phyloP scores from a whole-genome alignment of 2,888 invertebrate species.

The Troides helena region DNA sequence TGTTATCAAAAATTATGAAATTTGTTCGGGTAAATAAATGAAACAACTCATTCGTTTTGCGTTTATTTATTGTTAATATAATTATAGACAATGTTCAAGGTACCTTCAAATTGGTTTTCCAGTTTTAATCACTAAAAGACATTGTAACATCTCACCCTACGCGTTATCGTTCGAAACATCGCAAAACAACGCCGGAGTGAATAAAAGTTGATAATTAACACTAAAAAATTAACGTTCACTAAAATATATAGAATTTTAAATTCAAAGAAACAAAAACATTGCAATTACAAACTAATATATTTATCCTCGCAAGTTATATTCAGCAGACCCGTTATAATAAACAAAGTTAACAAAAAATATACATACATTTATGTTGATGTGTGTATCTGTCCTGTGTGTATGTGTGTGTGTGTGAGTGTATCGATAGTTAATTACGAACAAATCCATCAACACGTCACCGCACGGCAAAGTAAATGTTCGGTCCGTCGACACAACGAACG shows the following conservation, averaged over 20 bases:
- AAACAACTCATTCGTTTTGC: conserved; percentile 53
- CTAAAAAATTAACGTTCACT: conserved; percentile 75
- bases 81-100: conserved; percentile 80
- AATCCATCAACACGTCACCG: conserved; percentile 62
- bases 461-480: conserved; percentile 60
- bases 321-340: conserved; percentile 77
- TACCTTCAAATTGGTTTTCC: conserved; percentile 79
- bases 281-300: conserved; percentile 68
- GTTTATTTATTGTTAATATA: conserved; percentile 81
- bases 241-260: conserved; percentile 75
- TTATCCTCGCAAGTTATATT: conserved; percentile 65
- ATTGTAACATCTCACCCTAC: conserved; percentile 70
- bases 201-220: conserved; percentile 56
- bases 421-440: conserved; percentile 65
- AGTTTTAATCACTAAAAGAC: conserved; percentile 75
- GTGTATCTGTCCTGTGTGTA: no score
- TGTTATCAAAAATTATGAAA: not conserved
- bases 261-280: conserved; percentile 57
- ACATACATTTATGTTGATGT: conserved; percentile 24
- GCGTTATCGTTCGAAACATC: conserved; percentile 72
- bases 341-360: conserved; percentile 71
- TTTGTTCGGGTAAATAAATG: conserved; percentile 23
- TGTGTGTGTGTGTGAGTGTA: conserved; percentile 27
- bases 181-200: conserved; percentile 71
- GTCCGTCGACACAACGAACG: conserved; percentile 42